Evolutionary conservation across 1,140 invertebrate species (phyloP).

Genomic region (Nephotettix cincticeps): DNA sequence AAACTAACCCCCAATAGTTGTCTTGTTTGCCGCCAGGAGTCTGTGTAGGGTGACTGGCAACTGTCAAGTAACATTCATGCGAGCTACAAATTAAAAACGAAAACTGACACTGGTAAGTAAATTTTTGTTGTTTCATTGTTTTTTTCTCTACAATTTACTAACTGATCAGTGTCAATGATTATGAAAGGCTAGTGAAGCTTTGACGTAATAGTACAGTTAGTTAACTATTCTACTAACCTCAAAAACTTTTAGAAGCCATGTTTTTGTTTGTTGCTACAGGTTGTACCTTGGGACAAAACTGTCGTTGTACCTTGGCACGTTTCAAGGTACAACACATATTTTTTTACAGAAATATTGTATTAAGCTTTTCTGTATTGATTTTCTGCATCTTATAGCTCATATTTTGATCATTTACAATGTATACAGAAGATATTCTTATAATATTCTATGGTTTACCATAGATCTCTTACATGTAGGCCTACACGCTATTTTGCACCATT

Average conservation of each 20-base stretch:
- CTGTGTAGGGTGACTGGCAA: not conserved
- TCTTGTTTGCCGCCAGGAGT: not conserved
- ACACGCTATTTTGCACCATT: too few relatives aligned
- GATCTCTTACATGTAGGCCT: too few relatives aligned
- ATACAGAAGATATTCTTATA: not conserved
- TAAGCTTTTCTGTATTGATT: too few relatives aligned
- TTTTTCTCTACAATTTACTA: not conserved
- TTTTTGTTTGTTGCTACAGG: not conserved
- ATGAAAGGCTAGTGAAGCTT: not conserved
- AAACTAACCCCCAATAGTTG: not conserved
- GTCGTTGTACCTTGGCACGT: not conserved
- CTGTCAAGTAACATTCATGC: not conserved
- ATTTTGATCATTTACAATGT: not conserved
- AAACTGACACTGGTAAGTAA: not conserved
- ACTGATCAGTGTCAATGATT: not conserved
- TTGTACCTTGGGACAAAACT: constrained; percentile 2
- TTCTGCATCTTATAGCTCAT: not conserved
- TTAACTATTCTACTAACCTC: not conserved
- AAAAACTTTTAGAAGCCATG: not conserved
- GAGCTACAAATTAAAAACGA: not conserved
- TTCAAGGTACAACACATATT: not conserved
- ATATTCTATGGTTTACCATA: too few relatives aligned
- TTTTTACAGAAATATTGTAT: not conserved
- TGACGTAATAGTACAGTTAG: not conserved
- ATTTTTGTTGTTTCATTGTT: not conserved